Evolutionary conservation across 1,140 invertebrate species (phyloP).

Genomic region (Heterodera schachtii): DNA sequence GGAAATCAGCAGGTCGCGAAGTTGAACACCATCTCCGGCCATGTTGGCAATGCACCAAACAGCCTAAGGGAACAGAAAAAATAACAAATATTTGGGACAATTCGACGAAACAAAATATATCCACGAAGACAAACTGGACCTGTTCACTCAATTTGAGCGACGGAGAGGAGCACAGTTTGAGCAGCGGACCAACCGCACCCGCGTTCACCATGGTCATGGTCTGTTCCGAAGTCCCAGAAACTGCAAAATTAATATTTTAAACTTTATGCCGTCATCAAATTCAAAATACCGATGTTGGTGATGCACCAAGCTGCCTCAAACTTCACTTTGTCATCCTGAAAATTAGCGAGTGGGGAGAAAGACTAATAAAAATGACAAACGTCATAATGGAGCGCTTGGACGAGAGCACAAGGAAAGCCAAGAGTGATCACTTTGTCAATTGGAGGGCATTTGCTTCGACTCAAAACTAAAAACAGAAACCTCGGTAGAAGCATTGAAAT

Average conservation of each 20-base stretch:
- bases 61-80: conserved; percentile 61
- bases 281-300: conserved; percentile 66
- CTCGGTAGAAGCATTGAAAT: no score
- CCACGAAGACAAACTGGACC: conserved; percentile 9
- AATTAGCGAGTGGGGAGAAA: background rate
- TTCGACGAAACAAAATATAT: background rate
- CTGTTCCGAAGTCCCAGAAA: conserved; percentile 69
- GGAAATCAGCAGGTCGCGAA: conserved; percentile 38
- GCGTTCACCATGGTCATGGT: conserved; percentile 79
- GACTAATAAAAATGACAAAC: conserved; percentile 15
- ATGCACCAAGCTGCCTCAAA: conserved; percentile 70
- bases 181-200: conserved; percentile 88
- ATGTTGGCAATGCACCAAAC: conserved; percentile 70
- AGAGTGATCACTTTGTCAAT: conserved; percentile 53
- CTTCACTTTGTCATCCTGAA: conserved; percentile 61
- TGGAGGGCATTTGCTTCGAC: conserved; percentile 51
- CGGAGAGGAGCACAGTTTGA: conserved; percentile 80
- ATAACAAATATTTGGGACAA: no score
- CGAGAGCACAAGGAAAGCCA: conserved; percentile 47
- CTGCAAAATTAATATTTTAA: conserved; percentile 29
- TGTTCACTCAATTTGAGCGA: conserved; percentile 33
- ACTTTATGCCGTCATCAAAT: background rate
- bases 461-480: conserved; percentile 27
- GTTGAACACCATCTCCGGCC: conserved; percentile 58
- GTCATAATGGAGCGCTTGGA: conserved; percentile 40